Evolutionary conservation across 1,140 invertebrate genomes (phyloP), one percentile per base, ranked within the genome.

Genomic region (Ostrea denselamellosa): DNA sequence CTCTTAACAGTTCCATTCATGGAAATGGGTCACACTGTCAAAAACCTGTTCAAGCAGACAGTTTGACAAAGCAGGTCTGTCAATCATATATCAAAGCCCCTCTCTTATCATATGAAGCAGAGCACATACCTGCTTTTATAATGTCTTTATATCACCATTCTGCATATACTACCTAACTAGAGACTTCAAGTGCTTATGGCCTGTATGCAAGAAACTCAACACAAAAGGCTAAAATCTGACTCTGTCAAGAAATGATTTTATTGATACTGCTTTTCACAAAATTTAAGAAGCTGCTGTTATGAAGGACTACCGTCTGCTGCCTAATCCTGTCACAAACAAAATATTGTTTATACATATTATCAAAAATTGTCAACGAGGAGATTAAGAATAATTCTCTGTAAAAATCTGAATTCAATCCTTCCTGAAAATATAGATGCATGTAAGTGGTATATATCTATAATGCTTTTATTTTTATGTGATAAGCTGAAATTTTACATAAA

Each of bases 11-110:
- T 28, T 12, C 68, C 68, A 77, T 77, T 77, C 68, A 77, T 17
- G 68, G 68, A 77, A 28, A 77, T 77, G 68, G 68, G 68, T 77
- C 68, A 77, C 68, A 77, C 25, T 34, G 68, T 77, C 68, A 77
- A 77, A 77, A 77, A 77, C 68, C 68, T 77, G 65, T 77, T 77
- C 68, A 77, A 77, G 68, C 68, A 77, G 68, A 77, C 22, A 77
- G 68, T 25, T 34, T 77, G 68, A 77, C 68, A 77, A 77, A 77
- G 68, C 68, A 77, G 68, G 68, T 77, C 68, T 77, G 68, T 77
- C 68, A 77, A 77, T 77, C 68, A 77, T 14, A 25, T 77, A 25
- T 28, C 68, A 34, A 77, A 34, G 68, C 25, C 68, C 28, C 12
- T 77, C 22, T 77, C 28, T 77, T 77, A 25, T 77, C 28, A 77